These are phyloP conservation scores for Moxostoma hubbsi DNA, from an alignment of 2,797 vertebrate genomes.

Conservation along the genomic window DNA sequence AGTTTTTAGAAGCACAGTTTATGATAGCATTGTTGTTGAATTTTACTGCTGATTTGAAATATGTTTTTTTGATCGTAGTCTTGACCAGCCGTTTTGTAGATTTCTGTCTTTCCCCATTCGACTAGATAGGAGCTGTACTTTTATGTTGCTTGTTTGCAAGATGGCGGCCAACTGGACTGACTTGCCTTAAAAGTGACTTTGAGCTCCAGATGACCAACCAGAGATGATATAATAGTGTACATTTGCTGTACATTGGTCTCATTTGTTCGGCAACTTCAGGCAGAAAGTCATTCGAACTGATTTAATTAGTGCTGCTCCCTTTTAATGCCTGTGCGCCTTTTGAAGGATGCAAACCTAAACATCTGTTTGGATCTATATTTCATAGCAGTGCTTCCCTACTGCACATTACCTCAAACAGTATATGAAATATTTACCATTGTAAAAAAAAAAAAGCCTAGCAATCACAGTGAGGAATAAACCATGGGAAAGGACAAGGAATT, in stretches of 20 bases:
- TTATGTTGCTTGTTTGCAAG: too few species aligned
- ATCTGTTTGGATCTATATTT: slow-evolving; percentile 76
- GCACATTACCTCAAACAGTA: slow-evolving; percentile 58
- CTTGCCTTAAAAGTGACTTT: too few species aligned
- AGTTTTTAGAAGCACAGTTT: too few species aligned
- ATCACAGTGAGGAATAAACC: slow-evolving; percentile 59
- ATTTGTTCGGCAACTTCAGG: not conserved
- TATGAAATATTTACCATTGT: slow-evolving; percentile 64
- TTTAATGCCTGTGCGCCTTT: slow-evolving; percentile 57
- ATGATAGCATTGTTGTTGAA: too few species aligned
- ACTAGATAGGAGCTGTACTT: too few species aligned
- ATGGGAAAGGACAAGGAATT: slow-evolving; percentile 41
- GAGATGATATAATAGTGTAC: not conserved
- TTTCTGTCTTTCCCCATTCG: too few species aligned
- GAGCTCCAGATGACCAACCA: not conserved
- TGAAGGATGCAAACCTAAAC: slow-evolving; percentile 68
- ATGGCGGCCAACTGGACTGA: too few species aligned
- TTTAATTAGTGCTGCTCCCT: slow-evolving; percentile 65
- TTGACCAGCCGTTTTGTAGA: too few species aligned
- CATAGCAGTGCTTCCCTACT: slow-evolving; percentile 64
- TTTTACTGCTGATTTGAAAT: too few species aligned
- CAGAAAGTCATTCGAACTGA: slow-evolving; percentile 50
- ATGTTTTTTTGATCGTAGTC: too few species aligned
- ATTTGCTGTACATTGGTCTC: not conserved
- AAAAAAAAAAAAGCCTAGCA: slow-evolving; percentile 58